Evolutionary conservation across 2,888 invertebrate genomes (phyloP), one percentile per base, ranked within the genome.

Genomic region (Pyralis farinalis): DNA sequence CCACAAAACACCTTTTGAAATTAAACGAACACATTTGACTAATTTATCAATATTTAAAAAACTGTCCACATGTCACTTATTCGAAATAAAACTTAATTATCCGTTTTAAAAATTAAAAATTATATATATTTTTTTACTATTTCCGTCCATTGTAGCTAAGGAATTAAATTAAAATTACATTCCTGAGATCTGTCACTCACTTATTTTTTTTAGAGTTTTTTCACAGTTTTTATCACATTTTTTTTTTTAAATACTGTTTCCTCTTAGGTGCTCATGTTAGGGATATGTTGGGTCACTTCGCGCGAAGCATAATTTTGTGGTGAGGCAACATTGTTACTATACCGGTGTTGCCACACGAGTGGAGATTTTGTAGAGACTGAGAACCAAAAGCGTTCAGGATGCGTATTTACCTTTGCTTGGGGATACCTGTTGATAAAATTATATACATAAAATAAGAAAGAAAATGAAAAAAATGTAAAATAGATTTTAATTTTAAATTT

Each of bases 101-200:
- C 21, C 52, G 57, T 55, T 52, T 55, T 58, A 53, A 50, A 54
- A 63, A 64, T 61, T 62, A 55, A 61, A 59, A 59, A 53, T 55
- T 54, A 52, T 60, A 57, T 48, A 53, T 30, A 36, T 56, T 57
- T 61, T 65, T 59, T 61, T 52, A 51, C 59, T 67, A 60, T 59
- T 58, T 52, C 49, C 52, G 71, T 80, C 72, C 71, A 62, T 73
- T 63, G 61, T 48, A 51, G 54, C 71, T 79, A 78, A 73, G 66
- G 63, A 74, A 69, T 76, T 75, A 77, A 80, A 78, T 80, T 73
- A 72, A 37, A 76, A 68, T 71, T 71, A 70, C 73, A 80, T 78
- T 72, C 76, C 71, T 87, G 88, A 88, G 87, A 88, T 88, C 87
- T 75, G 79, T 83, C 85, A 81, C 79, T 85, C 85, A 84, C 85